Evolutionary conservation across 2,113 vertebrate genomes (phyloP).

Genomic region (Hiodon tergisus): DNA sequence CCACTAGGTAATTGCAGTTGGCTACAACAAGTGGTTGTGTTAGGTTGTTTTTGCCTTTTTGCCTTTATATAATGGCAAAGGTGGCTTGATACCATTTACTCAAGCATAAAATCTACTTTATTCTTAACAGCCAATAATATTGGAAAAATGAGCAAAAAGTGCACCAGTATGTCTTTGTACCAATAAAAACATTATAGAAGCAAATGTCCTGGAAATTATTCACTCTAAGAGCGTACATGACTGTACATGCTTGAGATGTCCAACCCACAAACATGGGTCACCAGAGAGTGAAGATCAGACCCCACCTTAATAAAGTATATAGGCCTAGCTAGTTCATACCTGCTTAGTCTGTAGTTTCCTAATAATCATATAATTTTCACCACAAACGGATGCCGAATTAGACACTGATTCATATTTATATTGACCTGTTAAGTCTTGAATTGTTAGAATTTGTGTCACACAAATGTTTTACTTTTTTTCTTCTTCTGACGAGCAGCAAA

Average conservation of each 20-base stretch:
- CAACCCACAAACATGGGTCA: neutral
- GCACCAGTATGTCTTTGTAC: neutral
- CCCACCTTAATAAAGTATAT: neutral
- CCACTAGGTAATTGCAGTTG: constrained; percentile 10
- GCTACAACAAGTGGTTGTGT: neutral
- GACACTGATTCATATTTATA: no score
- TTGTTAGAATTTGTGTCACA: no score
- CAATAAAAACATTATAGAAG: neutral
- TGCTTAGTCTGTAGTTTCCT: neutral
- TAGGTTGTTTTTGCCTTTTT: neutral
- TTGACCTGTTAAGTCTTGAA: no score
- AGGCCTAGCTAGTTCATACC: neutral
- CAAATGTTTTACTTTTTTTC: no score
- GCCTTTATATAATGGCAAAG: neutral
- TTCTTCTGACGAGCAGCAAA: no score
- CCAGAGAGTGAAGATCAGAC: neutral
- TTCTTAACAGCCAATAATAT: neutral
- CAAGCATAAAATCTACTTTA: no score
- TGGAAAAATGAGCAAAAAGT: neutral
- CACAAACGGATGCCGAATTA: no score
- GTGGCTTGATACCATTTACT: neutral
- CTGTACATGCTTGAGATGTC: neutral
- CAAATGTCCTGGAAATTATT: neutral
- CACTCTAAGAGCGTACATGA: neutral
- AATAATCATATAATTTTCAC: no score